Conservation (phyloP, 2,113 vertebrate genomes). For the Lipophrys pholis region DNA sequence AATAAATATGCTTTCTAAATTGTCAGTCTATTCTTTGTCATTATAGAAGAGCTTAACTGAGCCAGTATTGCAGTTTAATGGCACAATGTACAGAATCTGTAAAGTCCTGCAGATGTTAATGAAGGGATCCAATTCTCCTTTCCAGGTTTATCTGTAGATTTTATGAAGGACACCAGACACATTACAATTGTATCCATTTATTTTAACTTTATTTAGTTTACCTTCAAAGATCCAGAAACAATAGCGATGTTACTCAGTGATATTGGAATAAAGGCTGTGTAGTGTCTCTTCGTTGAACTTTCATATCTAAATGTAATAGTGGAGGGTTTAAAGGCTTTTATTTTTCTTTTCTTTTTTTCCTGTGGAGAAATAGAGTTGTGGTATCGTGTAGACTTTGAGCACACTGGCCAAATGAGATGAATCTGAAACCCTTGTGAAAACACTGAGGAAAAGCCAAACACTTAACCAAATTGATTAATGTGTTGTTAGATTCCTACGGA, state of each 20-base stretch:
- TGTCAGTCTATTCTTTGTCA: too few species aligned
- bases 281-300: neutral
- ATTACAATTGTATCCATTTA: neutral
- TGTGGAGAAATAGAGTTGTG: slow-evolving; percentile 21
- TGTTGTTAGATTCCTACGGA: slow-evolving; percentile 55
- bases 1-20: neutral
- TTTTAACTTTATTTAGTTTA: neutral
- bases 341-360: neutral
- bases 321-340: neutral
- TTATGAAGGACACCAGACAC: neutral
- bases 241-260: neutral
- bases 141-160: neutral
- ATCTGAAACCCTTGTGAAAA: slow-evolving; percentile 37
- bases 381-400: slow-evolving; percentile 8
- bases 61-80: neutral
- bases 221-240: neutral
- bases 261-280: neutral
- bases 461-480: slow-evolving; percentile 66
- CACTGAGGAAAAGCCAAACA: slow-evolving; percentile 21
- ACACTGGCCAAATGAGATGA: slow-evolving; percentile 14
- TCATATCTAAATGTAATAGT: neutral
- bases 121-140: neutral
- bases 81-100: neutral
- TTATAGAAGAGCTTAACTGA: neutral
- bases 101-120: neutral